Evolutionary conservation across 2,888 invertebrate species (phyloP), one percentile per base, ranked within the genome.

Genomic region (Ormyrus labotus): DNA sequence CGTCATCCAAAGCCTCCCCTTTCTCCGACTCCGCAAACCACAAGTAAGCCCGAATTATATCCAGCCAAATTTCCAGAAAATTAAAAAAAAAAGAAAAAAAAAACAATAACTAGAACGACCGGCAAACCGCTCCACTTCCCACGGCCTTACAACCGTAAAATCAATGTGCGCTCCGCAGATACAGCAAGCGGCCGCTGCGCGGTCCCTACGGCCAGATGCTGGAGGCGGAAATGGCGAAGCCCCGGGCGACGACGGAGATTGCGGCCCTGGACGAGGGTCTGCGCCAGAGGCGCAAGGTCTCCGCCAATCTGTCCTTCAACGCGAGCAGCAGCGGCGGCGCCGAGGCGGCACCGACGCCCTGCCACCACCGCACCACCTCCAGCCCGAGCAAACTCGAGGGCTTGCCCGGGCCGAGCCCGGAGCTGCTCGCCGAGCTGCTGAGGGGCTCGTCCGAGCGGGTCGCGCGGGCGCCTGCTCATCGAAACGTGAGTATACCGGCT

Each of bases 141-240:
- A 34, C 34, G 34, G 3, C 34, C 34, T 34, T 34, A 34, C 34
- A 4, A 34, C 4, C 34, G 34, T 34, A 34, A 34, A 34, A 34
- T 34, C 34, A 34, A 34, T 34, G 34, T 4, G 34, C 34, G 4
- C 50, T 51, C 48, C 57, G 70, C 76, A 93, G 96, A 55, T 96
- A 95, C 86, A 95, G 95, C 34, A 97, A 95, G 87, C 92, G 95
- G 45, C 95, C 95, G 0, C 90, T 95, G 7, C 92, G 96, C 13
- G 95, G 96, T 0, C 96, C 96, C 0, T 95, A 95, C 85, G 95
- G 95, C 0, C 95, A 95, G 89, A 95, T 96, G 95, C 90, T 96
- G 48, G 95, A 96, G 87, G 95, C 95, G 0, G 95, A 96, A 91
- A 95, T 96, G 94, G 95, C 95, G 81, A 95, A 95, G 87, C 94